Evolutionary conservation across 2,888 invertebrate species (phyloP), one percentile per base, ranked within the genome.

Genomic region (Mantis religiosa): DNA sequence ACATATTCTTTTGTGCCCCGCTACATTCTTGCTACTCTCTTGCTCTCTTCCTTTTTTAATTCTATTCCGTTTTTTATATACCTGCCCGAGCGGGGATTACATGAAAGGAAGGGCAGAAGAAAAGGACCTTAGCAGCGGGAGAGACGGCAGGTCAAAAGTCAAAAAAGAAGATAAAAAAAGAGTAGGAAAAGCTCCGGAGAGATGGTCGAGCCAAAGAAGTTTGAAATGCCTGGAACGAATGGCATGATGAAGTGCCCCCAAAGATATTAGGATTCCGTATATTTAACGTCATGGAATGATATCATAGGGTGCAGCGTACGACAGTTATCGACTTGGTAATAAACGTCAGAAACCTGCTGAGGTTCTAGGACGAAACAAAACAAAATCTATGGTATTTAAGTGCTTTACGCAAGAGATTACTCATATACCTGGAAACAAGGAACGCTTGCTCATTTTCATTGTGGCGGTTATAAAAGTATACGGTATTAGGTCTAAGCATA

Each of bases 101-200:
- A 81, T 30, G 27, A 85, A 47, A 85, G 47, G 27, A 15, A 81
- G 41, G 71, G 54, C 25, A 86, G 15, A 81, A 71, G 81, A 86
- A 86, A 83, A 83, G 83, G 83, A 83, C 27, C 83, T 28, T 30
- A 28, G 28, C 71, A 86, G 86, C 28, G 81, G 86, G 54, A 85
- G 54, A 28, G 54, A 85, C 54, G 54, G 28, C 54, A 86, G 86
- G 86, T 86, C 86, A 86, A 86, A 86, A 81, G 86, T 86, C 81
- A 86, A 6, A 86, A 28, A 71, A 81, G 54, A 86, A 86, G 25
- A 81, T 54, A 27, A 71, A 71, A 25, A 71, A 25, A 71, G 54
- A 71, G 54, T 6, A 25, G 25, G 54, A 71, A 25, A 71, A 71
- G 54, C 54, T 71, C 54, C 54, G 25, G 54, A 71, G 20, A 71